phyloP scores from a whole-genome alignment of 2,113 vertebrate genomes.

The Halcyon senegalensis region DNA sequence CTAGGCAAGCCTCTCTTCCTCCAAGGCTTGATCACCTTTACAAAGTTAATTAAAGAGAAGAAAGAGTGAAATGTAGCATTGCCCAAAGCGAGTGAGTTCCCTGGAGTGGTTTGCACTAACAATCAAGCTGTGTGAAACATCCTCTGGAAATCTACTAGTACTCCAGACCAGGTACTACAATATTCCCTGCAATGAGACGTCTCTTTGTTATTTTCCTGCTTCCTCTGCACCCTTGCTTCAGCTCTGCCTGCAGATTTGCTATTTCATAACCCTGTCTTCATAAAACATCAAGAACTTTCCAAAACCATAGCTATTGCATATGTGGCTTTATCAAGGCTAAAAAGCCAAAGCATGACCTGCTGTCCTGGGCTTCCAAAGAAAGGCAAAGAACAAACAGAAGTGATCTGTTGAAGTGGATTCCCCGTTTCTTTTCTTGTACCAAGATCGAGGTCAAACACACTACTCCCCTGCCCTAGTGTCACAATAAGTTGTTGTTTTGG shows the following conservation, averaged over 20 bases:
- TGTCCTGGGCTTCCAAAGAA: neutral
- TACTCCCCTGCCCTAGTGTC: neutral
- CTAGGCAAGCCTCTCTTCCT: neutral
- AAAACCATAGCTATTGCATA: neutral
- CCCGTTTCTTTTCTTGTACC: neutral
- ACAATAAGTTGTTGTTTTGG: too few species aligned
- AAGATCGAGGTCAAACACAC: neutral
- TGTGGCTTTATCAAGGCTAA: neutral
- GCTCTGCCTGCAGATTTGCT: neutral
- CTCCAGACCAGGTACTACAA: neutral
- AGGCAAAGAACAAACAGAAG: neutral
- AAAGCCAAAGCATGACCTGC: neutral
- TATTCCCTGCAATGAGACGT: neutral
- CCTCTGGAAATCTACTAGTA: neutral
- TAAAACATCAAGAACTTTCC: neutral
- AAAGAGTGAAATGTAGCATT: neutral
- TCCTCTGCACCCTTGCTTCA: neutral
- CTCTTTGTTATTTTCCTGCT: neutral
- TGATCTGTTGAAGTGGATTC: neutral
- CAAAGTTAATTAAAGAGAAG: neutral
- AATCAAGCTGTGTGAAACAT: neutral
- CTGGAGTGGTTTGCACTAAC: neutral
- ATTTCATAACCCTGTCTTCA: neutral
- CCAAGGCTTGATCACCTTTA: neutral
- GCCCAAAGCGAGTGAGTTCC: neutral